Conservation (phyloP, 2,888 invertebrate genomes). For the Pyralis farinalis region DNA sequence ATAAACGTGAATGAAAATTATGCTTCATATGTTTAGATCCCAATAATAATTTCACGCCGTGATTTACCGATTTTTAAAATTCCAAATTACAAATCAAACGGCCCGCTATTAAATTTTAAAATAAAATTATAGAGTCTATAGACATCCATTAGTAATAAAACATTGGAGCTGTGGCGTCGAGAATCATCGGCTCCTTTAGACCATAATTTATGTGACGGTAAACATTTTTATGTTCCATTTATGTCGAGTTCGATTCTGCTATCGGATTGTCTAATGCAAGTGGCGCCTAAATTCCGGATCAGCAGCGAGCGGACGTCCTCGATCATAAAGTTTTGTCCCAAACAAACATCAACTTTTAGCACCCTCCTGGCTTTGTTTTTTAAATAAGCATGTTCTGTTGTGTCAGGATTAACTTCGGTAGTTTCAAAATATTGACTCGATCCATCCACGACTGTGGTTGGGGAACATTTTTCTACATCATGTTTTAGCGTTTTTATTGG, state of each 20-base stretch:
- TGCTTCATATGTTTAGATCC: constrained; percentile 26
- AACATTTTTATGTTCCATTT: constrained; percentile 76
- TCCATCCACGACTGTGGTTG: constrained; percentile 15
- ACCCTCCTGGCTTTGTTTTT: constrained; percentile 61
- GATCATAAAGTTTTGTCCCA: constrained; percentile 66
- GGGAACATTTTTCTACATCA: constrained; percentile 4
- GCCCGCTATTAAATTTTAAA: constrained; percentile 34
- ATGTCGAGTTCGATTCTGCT: constrained; percentile 63
- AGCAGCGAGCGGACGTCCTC: constrained; percentile 58
- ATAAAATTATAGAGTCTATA: constrained; percentile 49
- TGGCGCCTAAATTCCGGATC: constrained; percentile 68
- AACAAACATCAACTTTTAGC: constrained; percentile 70
- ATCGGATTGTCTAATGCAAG: constrained; percentile 70
- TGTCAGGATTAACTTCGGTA: constrained; percentile 54
- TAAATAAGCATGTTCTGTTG: constrained; percentile 64
- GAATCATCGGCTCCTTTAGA: constrained; percentile 72
- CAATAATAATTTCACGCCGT: constrained; percentile 36
- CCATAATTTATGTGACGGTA: constrained; percentile 73
- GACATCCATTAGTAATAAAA: constrained; percentile 70
- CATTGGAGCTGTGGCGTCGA: constrained; percentile 54
- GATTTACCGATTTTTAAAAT: constrained; percentile 46
- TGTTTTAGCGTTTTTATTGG: background rate
- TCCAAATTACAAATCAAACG: constrained; percentile 36
- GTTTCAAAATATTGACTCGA: constrained; percentile 56
- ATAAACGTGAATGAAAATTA: constrained; percentile 36